These are phyloP conservation scores for Agonopterix heracliana DNA, from an alignment of 2,888 invertebrate genomes.

Conservation along the genomic window DNA sequence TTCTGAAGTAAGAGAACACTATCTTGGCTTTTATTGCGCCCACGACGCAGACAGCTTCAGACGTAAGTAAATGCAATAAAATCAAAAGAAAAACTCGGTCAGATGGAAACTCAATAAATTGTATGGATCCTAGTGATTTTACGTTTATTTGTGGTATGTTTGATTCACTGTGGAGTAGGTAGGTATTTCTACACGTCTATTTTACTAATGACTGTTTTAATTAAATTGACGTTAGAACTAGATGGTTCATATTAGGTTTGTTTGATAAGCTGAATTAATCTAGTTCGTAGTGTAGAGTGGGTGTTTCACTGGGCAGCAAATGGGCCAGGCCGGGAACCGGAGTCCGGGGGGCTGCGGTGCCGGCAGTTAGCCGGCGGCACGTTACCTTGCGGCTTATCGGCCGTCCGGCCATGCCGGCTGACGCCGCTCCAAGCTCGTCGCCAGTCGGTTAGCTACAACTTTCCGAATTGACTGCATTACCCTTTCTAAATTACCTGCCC, in stretches of 20 bases:
- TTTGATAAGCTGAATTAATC: conserved; percentile 38
- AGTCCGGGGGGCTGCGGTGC: conserved; percentile 27
- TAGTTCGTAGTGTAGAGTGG: conserved; percentile 32
- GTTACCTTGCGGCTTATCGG: conserved; percentile 60
- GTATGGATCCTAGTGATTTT: no score
- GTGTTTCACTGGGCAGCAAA: conserved; percentile 31
- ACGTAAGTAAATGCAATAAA: conserved; percentile 50
- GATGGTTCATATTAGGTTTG: conserved; percentile 7
- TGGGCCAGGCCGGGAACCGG: conserved; percentile 22
- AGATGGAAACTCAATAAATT: background rate
- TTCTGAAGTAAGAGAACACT: conserved; percentile 65
- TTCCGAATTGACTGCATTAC: conserved; percentile 1
- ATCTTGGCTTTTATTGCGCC: conserved; percentile 64
- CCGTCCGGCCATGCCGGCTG: conserved; percentile 39
- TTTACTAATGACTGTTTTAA: conserved; percentile 8
- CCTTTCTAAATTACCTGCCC: background rate
- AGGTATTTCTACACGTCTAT: background rate
- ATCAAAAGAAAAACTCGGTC: conserved; percentile 18
- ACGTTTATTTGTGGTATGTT: background rate
- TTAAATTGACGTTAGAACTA: conserved; percentile 10
- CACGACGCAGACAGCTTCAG: conserved; percentile 42
- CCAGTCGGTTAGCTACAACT: conserved; percentile 11
- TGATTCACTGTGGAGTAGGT: background rate
- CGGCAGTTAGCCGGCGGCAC: conserved; percentile 40
- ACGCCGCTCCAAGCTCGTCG: conserved; percentile 13